These are phyloP conservation scores for Melanotaenia maccullochi DNA, from an alignment of 2,797 vertebrate genomes.

Conservation along the genomic window DNA sequence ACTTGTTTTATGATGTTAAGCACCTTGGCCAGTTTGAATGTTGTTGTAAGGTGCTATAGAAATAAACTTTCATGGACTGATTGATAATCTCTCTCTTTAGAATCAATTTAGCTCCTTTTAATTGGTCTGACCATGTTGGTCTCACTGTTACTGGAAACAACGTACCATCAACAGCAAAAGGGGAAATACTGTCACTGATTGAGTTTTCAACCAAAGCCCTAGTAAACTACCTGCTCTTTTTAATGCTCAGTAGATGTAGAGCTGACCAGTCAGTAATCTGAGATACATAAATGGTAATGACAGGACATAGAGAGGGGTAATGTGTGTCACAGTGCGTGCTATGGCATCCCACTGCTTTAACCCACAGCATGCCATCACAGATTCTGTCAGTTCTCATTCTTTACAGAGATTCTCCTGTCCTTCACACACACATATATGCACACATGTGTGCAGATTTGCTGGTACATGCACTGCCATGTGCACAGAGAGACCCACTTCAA, in stretches of 20 bases:
- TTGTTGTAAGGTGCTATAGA: too few relatives aligned
- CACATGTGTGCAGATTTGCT: constrained; percentile 4
- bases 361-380: constrained; percentile 61
- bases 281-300: constrained; percentile 41
- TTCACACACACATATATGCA: constrained; percentile 27
- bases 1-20: too few relatives aligned
- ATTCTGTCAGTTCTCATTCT: constrained; percentile 69
- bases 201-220: background rate
- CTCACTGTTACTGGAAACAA: constrained; percentile 2
- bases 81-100: too few relatives aligned
- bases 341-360: constrained; percentile 62
- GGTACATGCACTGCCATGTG: constrained; percentile 14
- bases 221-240: constrained; percentile 13
- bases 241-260: constrained; percentile 14
- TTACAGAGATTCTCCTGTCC: constrained; percentile 39
- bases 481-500: constrained; percentile 32
- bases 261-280: constrained; percentile 17
- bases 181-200: background rate
- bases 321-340: constrained; percentile 63
- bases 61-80: too few relatives aligned
- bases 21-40: too few relatives aligned
- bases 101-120: background rate
- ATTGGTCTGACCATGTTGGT: background rate
- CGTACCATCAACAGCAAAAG: background rate
- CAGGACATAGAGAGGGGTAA: constrained; percentile 57